A percentile compares a stretch with the other conserved stretches of the same genome.
Conservation (phyloP, 2,888 invertebrate species). For the Meghimatium bilineatum region DNA sequence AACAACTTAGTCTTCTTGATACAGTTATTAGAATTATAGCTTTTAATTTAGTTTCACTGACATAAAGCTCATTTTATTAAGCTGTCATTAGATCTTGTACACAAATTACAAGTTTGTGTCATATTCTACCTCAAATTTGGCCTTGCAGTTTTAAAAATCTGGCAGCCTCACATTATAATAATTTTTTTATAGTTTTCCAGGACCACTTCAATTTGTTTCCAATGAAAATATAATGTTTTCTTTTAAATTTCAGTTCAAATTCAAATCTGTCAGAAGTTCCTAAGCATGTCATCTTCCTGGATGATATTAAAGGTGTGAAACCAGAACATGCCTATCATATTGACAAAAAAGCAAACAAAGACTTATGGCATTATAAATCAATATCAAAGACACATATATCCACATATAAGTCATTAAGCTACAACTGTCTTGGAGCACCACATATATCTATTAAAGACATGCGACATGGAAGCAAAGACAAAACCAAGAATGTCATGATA, state of each 20-base stretch:
- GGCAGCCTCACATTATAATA: no score
- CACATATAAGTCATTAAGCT: conserved; percentile 56
- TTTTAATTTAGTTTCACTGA: no score
- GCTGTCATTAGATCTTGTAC: no score
- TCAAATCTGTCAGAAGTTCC: conserved; percentile 13
- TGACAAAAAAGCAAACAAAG: conserved; percentile 71
- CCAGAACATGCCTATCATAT: conserved; percentile 70
- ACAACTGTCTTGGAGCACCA: conserved; percentile 45
- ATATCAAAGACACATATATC: conserved; percentile 73
- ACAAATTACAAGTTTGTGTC: no score
- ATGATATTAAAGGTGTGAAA: conserved; percentile 65
- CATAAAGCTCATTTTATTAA: no score
- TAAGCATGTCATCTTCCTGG: conserved; percentile 58
- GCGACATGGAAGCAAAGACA: conserved; percentile 49
- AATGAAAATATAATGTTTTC: neutral
- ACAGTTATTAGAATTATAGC: no score
- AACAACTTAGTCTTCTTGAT: no score
- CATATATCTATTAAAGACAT: conserved; percentile 21
- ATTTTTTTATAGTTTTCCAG: neutral
- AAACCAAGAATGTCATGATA: conserved; percentile 46
- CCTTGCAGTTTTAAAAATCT: no score
- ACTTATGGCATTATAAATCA: conserved; percentile 73
- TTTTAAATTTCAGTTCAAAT: conserved; percentile 5
- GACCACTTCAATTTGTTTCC: neutral
- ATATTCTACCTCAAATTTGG: no score